Base-by-base conservation (phyloP, 2,113 vertebrate genomes). In the Peucedramus taeniatus region DNA sequence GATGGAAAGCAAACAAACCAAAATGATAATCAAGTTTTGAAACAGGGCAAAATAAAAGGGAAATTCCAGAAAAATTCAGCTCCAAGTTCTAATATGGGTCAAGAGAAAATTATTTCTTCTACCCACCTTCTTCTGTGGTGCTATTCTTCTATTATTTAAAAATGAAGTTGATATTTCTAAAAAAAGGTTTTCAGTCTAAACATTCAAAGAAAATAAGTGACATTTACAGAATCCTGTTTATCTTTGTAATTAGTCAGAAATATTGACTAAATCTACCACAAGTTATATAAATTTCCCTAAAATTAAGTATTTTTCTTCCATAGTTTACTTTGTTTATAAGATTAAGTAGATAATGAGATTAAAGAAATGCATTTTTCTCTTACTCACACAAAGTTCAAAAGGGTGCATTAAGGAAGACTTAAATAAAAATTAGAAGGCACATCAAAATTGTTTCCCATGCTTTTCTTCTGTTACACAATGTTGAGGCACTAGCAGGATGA, bases 41-140 rank as follows among this genome's bases (percentile, higher is more conserved):
- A 91, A 33, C 6, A 44, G 5, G 23, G 13, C 11, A n/a, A 85
- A 91, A 19, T 22, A 63, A 20, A 64, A 45, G 9, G 5, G 53
- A 63, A 81, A 40, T 35, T 53, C n/a, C 28, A 61, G 42, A 83
- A 91, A 79, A 89, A 35, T 4, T 3, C 15, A 33, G 11, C 1
- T 9, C 6, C 7, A 33, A 11, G 10, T 69, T 87, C 33, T 9
- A 4, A 12, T 16, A 30, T 5, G 2, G 8, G 11, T 42, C 17
- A 81, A 54, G 12, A 40, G 1, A 50, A 77, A 64, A 47, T 13
- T 6, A 19, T 80, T 63, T 66, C 9, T 47, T 65, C 12, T 7
- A 33, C 1, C 0, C 7, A 56, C 5, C 5, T n/a, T 60, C 39
- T 84, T 42, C 15, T 21, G 1, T 53, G 12, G 7, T 51, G n/a